These are phyloP conservation scores for Hydrolagus colliei DNA, from an alignment of 2,797 vertebrate species.

Conservation along the genomic window DNA sequence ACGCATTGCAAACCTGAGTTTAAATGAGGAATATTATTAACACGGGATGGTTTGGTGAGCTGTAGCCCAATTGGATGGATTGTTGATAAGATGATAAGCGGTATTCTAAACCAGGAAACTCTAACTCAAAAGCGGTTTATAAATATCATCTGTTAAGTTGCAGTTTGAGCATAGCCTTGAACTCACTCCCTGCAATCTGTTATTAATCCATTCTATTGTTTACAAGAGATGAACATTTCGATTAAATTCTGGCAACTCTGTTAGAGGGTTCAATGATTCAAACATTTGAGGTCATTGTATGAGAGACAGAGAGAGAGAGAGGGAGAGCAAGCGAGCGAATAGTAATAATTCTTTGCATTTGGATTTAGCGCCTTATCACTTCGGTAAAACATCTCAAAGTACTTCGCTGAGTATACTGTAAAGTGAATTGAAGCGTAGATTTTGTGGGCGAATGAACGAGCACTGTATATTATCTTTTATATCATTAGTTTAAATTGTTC, in stretches of 20 bases:
- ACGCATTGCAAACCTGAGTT: background rate
- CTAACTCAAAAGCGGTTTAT: too few species aligned
- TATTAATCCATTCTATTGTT: background rate
- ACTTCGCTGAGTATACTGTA: too few species aligned
- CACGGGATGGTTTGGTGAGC: background rate
- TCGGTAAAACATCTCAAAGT: too few species aligned
- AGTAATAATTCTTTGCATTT: too few species aligned
- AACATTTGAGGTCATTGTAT: background rate
- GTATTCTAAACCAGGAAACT: background rate
- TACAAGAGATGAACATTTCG: background rate
- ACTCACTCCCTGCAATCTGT: constrained; percentile 15
- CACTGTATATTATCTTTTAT: too few species aligned
- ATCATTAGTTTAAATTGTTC: too few species aligned
- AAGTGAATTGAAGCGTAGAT: too few species aligned
- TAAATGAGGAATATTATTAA: background rate
- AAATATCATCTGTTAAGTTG: background rate
- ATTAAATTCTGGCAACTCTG: constrained; percentile 1
- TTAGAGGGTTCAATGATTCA: background rate
- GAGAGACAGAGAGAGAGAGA: too few species aligned
- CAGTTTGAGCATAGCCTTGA: background rate
- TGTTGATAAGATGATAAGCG: background rate
- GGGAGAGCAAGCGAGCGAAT: too few species aligned
- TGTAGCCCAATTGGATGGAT: background rate
- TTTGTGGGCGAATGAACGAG: too few species aligned
- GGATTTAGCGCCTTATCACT: too few species aligned